Evolutionary conservation across 2,888 invertebrate species (phyloP), one percentile per base, ranked within the genome.

Genomic region (Nephrotoma guestfalica): DNA sequence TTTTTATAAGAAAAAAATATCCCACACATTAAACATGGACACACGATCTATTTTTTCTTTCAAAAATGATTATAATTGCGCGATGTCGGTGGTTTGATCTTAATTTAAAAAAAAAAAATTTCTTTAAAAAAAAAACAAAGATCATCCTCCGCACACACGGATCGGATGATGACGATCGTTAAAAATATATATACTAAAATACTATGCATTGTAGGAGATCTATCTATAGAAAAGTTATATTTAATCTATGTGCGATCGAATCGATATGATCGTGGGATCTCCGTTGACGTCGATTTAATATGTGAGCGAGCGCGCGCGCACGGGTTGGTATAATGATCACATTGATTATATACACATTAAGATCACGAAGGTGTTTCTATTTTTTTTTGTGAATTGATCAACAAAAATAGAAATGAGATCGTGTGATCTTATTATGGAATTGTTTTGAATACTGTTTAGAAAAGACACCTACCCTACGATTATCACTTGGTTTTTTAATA

Each of bases 401-500:
- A 71, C 71, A 30, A 30, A 71, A 71, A 71, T 71, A 71, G 71
- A 71, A 71, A 71, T 71, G 71, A 71, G 71, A 71, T 71, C 71
- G 30, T 30, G 71, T 71, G 71, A 71, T 71, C 71, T 71, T 71
- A 71, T 18, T 71, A 71, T 30, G 71, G 71, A 30, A 71, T 57
- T n/a, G 51, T 57, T 15, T 9, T 30, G 30, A 30, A 30, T 30
- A 71, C n/a, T 30, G 15, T 51, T 4, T 51, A 51, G 6, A 71
- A 71, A 71, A 30, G 13, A 86, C 47, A 86, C 86, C 71, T 57
- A 86, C 86, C 43, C 86, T 86, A 41, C 86, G 30, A 43, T 86
- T 86, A 86, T 86, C 86, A 43, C 86, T 86, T n/a, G 86, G 41
- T 40, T 71, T 18, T 41, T 86, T 86, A 71, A 71, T 71, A 47